Evolutionary conservation across 2,797 vertebrate species (phyloP), one percentile per base, ranked within the genome.

Genomic region (Gila robusta): DNA sequence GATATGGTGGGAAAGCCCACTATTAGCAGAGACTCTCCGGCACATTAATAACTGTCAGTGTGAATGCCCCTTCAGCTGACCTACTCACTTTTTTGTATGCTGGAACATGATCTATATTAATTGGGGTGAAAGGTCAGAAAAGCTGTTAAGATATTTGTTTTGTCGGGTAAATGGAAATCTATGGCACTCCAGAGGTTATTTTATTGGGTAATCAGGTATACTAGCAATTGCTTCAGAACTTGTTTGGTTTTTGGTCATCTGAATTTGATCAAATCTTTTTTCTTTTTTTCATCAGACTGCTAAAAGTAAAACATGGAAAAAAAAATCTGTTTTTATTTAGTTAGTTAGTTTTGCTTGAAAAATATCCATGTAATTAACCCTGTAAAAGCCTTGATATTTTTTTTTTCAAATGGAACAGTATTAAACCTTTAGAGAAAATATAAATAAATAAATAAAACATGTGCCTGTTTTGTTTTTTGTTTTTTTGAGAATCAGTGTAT

Each of bases 61-160:
- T 17, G 14, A 44, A 72, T 3, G 23, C 39, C 39, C 21, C 39
- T 8, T 72, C 14, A 69, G 39, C 54, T 74, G 54, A 73, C 52
- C 67, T 28, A 23, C 19, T 81, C 5, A 19, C 52, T 39, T 26
- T 21, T 66, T 5, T 14, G 28, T 47, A 59, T 47, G 37, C 54
- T 11, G 6, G 16, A 56, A 9, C 35, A 7, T 56, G 8, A 72
- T 41, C 35, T 82, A 16, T 28, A 32, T 47, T 28, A 73, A 64
- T 64, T 72, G 39, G 9, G 54, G 70, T 64, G n/a, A 73, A 83
- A 64, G 26, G 54, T 83, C 19, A 59, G 64, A 52, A 47, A 52
- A 7, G 28, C 4, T 19, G 7, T 76, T 54, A 35, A 66, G 23
- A 21, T 26, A 28, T 71, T 37, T 26, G 12, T 37, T 28, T 52